Evolutionary conservation across 1,140 invertebrate species (phyloP).

Genomic region (Ptiloglossa arizonensis): DNA sequence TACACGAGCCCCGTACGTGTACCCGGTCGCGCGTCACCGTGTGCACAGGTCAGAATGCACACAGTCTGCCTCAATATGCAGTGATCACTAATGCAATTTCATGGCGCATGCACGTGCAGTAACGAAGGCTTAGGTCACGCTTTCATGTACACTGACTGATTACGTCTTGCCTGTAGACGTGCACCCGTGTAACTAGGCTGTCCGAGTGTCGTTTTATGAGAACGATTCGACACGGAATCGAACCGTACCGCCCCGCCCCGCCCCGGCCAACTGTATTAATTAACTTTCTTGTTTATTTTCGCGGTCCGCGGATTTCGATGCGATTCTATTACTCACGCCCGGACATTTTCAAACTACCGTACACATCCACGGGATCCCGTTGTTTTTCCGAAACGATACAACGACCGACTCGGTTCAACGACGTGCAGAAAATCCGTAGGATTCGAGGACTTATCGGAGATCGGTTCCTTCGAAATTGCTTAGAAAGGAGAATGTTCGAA

Average conservation of each 20-base stretch:
- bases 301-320: not conserved
- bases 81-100: conserved; percentile 67
- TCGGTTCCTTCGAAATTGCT: no score
- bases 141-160: conserved; percentile 65
- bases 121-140: conserved; percentile 67
- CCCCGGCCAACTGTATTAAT: not conserved
- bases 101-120: conserved; percentile 62
- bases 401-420: no score
- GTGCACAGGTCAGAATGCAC: conserved; percentile 55
- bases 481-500: no score
- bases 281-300: conserved; percentile 17
- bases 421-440: no score
- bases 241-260: not conserved
- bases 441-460: no score
- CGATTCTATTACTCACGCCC: not conserved
- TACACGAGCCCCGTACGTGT: conserved; percentile 18
- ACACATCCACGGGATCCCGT: no score
- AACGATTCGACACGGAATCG: conserved; percentile 36
- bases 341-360: no score
- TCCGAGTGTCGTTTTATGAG: conserved; percentile 33
- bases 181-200: conserved; percentile 43
- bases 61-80: conserved; percentile 59
- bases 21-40: conserved; percentile 24
- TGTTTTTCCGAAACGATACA: no score
- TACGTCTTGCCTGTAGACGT: conserved; percentile 56